Evolutionary conservation across 2,888 invertebrate genomes (phyloP).

Genomic region (Trichacis sp.): DNA sequence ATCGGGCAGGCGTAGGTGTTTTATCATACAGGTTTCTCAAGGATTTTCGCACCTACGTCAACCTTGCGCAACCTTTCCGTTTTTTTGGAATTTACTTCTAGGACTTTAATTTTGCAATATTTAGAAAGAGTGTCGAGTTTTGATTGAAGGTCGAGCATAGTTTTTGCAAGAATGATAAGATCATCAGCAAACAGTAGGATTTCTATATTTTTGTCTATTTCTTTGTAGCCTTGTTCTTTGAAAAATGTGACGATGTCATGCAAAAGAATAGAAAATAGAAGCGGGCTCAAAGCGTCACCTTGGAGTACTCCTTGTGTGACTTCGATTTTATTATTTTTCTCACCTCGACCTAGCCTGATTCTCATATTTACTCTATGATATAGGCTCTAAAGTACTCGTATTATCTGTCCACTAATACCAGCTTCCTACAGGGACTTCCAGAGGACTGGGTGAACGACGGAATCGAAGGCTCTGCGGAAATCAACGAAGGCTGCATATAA

Average conservation of each 20-base stretch:
- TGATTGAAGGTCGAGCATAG: slow-evolving; percentile 14
- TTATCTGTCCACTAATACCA: slow-evolving; percentile 30
- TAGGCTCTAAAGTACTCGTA: slow-evolving; percentile 24
- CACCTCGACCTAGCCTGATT: slow-evolving; percentile 22
- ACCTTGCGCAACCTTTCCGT: no score
- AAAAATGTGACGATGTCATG: slow-evolving; percentile 20
- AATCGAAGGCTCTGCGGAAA: slow-evolving; percentile 41
- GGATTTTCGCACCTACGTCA: no score
- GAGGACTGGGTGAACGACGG: slow-evolving; percentile 34
- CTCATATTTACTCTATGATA: slow-evolving; percentile 22
- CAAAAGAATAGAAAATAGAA: slow-evolving; percentile 22
- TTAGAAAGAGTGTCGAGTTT: slow-evolving; percentile 13
- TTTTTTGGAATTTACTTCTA: no score
- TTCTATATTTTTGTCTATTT: slow-evolving; percentile 11
- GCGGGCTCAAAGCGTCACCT: slow-evolving; percentile 26
- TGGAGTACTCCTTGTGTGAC: slow-evolving; percentile 38
- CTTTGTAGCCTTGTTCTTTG: slow-evolving; percentile 1
- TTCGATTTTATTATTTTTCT: slow-evolving; percentile 29
- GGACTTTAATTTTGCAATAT: slow-evolving; percentile 13
- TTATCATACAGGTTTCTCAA: no score
- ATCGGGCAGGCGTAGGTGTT: no score
- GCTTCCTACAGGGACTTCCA: slow-evolving; percentile 23
- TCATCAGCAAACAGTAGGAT: slow-evolving; percentile 25
- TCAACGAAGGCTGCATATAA: slow-evolving; percentile 45
- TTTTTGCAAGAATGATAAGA: slow-evolving; percentile 13